Base-by-base conservation (phyloP, 2,113 vertebrate genomes). In the Psittacus erithacus region DNA sequence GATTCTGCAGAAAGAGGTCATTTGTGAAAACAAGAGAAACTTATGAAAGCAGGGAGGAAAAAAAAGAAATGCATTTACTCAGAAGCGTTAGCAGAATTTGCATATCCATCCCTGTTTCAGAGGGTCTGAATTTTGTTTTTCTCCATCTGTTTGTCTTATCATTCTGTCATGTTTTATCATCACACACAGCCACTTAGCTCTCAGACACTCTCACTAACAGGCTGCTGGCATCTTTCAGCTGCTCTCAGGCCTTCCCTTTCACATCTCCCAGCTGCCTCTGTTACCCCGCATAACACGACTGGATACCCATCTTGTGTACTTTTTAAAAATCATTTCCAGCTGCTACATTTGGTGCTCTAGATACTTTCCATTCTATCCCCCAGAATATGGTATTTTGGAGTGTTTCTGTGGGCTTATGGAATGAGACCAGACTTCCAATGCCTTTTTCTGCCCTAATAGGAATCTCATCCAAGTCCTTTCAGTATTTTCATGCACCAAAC, bases 191-290 rank as follows among this genome's bases (percentile, higher is more conserved):
- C 88, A 35, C 91, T 96, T 70, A 89, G 75, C 94, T 96, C 53
- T 39, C 76, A 76, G 70, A 81, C 31, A 22, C 84, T 84, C 86
- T 87, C 4, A 2, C 75, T 65, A 75, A 55, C 86, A 94, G 79
- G 84, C 29, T 80, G 62, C 88, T 82, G 55, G 89, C 86, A 96
- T 71, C 93, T 95, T 88, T 96, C 97, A 98, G 96, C 97, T 98
- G 98, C 91, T 96, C 85, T 52, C 55, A 88, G 76, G 80, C 92
- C 93, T 71, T 3, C 20, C 82, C 87, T 92, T 95, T 96, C 94
- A 92, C 94, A 94, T 92, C 94, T 96, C 88, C 80, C 98, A 98
- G 97, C 96, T 98, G 98, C 97, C 95, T 95, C 93, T 93, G 92
- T 93, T 94, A 96, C 90, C 50, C 91, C 92, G 94, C 75, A 41